phyloP scores from a whole-genome alignment of 2,888 invertebrate genomes.

The Macroteleia sp. region DNA sequence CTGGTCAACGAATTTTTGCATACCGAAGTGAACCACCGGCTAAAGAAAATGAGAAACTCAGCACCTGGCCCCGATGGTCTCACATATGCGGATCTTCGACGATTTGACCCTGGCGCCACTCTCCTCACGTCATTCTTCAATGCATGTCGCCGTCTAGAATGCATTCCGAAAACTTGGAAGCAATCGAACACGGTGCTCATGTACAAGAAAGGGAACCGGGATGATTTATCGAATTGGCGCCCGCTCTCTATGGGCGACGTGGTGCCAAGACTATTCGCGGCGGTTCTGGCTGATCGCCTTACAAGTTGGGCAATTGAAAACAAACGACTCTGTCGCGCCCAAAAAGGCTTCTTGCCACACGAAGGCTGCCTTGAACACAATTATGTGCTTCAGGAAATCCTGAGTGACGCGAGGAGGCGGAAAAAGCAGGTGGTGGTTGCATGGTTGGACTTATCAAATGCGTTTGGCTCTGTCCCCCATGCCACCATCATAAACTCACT shows the following conservation, averaged over 20 bases:
- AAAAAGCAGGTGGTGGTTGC: constrained; percentile 68
- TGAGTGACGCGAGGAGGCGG: constrained; percentile 64
- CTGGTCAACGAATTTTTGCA: too few relatives aligned
- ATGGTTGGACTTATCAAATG: constrained; percentile 80
- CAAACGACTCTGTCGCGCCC: constrained; percentile 69
- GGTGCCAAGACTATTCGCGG: constrained; percentile 49
- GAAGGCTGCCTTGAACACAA: constrained; percentile 79
- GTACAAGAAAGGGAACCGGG: constrained; percentile 44
- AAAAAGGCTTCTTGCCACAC: constrained; percentile 79
- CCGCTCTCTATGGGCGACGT: constrained; percentile 71
- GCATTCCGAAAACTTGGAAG: constrained; percentile 54
- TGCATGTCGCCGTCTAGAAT: constrained; percentile 49
- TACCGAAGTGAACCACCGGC: constrained; percentile 22
- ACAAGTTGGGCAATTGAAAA: constrained; percentile 62
- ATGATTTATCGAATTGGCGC: constrained; percentile 71
- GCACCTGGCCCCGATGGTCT: constrained; percentile 54
- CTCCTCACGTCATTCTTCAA: constrained; percentile 57
- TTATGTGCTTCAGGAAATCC: constrained; percentile 73
- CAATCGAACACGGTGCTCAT: constrained; percentile 58
- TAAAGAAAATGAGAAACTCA: constrained; percentile 45
- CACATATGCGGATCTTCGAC: constrained; percentile 52
- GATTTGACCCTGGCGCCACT: constrained; percentile 54
- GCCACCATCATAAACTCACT: constrained; percentile 66
- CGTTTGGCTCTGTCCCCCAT: constrained; percentile 79
- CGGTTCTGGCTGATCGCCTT: constrained; percentile 23